Evolutionary conservation across 2,888 invertebrate genomes (phyloP).

Genomic region (Coelopa pilipes): DNA sequence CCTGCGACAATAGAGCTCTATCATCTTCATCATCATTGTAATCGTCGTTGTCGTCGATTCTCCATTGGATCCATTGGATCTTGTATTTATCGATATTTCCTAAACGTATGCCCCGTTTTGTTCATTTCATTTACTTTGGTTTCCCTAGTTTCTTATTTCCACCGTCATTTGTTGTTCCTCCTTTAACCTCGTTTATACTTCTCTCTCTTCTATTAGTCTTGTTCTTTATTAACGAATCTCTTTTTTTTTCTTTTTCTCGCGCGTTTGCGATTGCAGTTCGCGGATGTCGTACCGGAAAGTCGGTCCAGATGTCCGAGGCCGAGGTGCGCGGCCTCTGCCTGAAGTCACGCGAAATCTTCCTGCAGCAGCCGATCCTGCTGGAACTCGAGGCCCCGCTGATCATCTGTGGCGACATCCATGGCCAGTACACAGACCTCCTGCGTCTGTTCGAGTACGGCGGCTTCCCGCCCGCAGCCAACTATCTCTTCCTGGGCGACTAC

Average conservation of each 20-base stretch:
- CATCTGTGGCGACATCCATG: constrained; percentile 99
- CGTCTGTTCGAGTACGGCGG: constrained; percentile 99
- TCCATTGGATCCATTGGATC: neutral
- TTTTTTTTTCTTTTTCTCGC: constrained; percentile 6
- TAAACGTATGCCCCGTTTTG: neutral
- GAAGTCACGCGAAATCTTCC: constrained; percentile 98
- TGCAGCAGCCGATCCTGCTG: constrained; percentile 97
- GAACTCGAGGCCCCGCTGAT: constrained; percentile 99
- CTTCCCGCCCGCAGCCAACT: constrained; percentile 99
- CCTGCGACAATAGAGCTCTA: no score
- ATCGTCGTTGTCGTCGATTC: neutral
- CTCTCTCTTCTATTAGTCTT: neutral
- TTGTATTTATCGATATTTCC: neutral
- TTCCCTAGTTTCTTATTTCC: neutral
- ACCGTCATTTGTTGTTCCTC: neutral
- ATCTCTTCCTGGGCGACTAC: constrained; percentile 97
- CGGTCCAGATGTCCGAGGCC: constrained; percentile 98
- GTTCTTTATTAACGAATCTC: neutral
- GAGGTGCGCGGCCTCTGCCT: constrained; percentile 97
- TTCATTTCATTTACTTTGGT: neutral
- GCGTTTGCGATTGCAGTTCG: constrained; percentile 74
- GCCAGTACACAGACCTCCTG: constrained; percentile 98
- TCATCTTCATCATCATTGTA: no score
- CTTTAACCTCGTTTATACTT: neutral
- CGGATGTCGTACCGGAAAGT: constrained; percentile 98